phyloP scores from a whole-genome alignment of 2,797 vertebrate species.

The Sarcoramphus papa region DNA sequence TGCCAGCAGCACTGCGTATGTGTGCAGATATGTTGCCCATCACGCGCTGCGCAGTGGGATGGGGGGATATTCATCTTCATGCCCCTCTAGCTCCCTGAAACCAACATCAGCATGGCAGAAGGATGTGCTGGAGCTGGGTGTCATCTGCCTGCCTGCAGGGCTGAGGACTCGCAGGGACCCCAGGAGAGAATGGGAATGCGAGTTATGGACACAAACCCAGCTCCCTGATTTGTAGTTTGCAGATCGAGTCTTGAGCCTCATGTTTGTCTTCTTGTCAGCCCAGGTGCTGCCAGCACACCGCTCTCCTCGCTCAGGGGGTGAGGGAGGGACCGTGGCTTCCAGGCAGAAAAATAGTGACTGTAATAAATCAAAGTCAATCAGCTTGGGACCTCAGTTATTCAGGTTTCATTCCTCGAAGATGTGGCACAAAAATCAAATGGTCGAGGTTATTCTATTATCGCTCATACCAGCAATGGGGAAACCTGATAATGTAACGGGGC shows the following conservation, averaged over 20 bases:
- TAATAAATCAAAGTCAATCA: neutral
- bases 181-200: neutral
- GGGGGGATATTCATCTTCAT: neutral
- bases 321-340: neutral
- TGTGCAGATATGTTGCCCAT: neutral
- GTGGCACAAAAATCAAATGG: neutral
- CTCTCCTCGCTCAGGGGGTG: neutral
- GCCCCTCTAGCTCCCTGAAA: neutral
- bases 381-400: neutral
- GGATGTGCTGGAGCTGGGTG: neutral
- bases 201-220: neutral
- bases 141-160: neutral
- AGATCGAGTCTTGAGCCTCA: neutral
- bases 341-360: neutral
- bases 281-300: fast-evolving
- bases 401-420: neutral
- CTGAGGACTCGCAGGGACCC: too few relatives aligned
- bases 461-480: neutral
- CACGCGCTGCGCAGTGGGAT: fast-evolving
- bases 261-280: neutral
- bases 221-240: neutral
- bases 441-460: neutral
- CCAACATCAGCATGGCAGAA: neutral
- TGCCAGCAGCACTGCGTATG: neutral
- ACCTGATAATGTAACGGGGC: neutral